These are phyloP conservation scores for Whitmania pigra DNA, from an alignment of 1,140 invertebrate species.

Conservation along the genomic window DNA sequence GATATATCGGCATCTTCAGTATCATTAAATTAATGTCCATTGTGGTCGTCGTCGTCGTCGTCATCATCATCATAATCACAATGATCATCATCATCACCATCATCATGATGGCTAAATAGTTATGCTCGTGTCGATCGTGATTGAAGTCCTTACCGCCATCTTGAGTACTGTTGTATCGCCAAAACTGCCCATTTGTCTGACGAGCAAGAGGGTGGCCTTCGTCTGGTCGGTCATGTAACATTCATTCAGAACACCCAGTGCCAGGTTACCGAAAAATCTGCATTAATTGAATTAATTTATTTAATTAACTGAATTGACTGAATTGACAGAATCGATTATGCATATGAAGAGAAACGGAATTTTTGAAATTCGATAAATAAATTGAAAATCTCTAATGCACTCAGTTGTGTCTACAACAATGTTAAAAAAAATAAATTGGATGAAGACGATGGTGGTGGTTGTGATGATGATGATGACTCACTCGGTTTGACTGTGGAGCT, in stretches of 20 bases:
- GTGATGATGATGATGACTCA: background rate
- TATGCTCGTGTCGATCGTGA: no score
- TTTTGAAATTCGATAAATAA: no score
- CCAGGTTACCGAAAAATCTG: conserved; percentile 36
- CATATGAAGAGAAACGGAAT: no score
- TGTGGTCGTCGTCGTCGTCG: no score
- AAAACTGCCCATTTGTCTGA: conserved; percentile 35
- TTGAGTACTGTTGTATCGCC: conserved; percentile 36
- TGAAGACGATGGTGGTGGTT: background rate
- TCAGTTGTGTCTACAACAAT: background rate
- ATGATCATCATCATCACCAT: no score
- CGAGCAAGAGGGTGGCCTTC: conserved; percentile 35
- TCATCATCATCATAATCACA: no score
- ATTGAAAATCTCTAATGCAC: no score
- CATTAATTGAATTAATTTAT: conserved; percentile 16
- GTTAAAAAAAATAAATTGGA: background rate
- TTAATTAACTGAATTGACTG: background rate
- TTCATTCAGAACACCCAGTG: conserved; percentile 37
- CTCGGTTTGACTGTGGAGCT: conserved; percentile 8
- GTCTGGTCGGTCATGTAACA: conserved; percentile 38
- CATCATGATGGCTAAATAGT: no score
- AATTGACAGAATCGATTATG: no score
- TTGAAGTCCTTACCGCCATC: conserved; percentile 29
- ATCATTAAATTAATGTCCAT: no score
- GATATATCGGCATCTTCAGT: no score